Evolutionary conservation across 2,888 invertebrate species (phyloP).

Genomic region (Dicyrtoma fusca): DNA sequence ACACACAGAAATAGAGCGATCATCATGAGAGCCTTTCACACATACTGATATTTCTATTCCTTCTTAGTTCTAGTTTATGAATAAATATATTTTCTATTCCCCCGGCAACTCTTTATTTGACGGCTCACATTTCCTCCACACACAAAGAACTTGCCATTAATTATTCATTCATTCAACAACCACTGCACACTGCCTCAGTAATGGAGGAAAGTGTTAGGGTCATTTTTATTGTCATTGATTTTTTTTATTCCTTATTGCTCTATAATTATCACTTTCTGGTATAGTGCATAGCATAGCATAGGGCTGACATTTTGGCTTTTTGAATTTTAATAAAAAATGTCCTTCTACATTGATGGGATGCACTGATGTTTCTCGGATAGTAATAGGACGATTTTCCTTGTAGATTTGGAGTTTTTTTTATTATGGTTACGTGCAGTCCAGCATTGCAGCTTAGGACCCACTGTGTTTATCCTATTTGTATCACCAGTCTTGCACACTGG

Average conservation of each 20-base stretch:
- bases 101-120: neutral
- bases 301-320: too few species aligned
- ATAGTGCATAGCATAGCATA: too few species aligned
- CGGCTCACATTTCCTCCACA: neutral
- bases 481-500: too few species aligned
- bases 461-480: too few species aligned
- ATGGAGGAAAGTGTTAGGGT: slow-evolving; percentile 2
- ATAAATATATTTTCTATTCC: slow-evolving; percentile 1
- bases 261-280: too few species aligned
- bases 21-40: neutral
- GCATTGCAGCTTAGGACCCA: too few species aligned
- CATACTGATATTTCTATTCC: neutral
- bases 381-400: too few species aligned
- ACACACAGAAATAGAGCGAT: neutral
- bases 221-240: slow-evolving; percentile 5
- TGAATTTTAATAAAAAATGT: too few species aligned
- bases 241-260: neutral
- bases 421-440: too few species aligned
- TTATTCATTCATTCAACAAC: slow-evolving; percentile 10
- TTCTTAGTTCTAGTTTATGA: slow-evolving; percentile 4
- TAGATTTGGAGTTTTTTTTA: too few species aligned
- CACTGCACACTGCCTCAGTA: neutral
- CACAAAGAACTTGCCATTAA: slow-evolving; percentile 12
- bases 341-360: too few species aligned
- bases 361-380: too few species aligned